Percentiles rank a stretch among this genome's conserved stretches.
Conservation (phyloP, 2,797 vertebrate genomes). For the Microcaecilia unicolor region DNA sequence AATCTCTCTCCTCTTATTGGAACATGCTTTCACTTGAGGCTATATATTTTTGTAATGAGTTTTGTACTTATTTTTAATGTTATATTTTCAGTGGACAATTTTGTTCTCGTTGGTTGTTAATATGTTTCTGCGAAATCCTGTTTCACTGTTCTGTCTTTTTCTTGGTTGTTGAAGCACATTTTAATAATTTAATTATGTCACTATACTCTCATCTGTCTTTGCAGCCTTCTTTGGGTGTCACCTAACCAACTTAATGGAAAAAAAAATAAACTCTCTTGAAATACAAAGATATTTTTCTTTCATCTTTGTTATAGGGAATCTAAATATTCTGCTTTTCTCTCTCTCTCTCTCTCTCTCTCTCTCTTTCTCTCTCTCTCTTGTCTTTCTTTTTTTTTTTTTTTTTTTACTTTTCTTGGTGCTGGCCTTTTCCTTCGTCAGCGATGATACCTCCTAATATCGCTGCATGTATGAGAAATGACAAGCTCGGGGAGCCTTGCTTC, state of each 20-base stretch:
- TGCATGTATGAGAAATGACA: constrained; percentile 98
- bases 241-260: constrained; percentile 85
- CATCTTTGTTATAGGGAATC: constrained; percentile 73
- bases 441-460: constrained; percentile 95
- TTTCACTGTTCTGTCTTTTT: constrained; percentile 62
- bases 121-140: constrained; percentile 67
- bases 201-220: constrained; percentile 72
- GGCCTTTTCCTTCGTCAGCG: constrained; percentile 92
- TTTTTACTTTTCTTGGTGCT: constrained; percentile 72
- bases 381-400: constrained; percentile 28
- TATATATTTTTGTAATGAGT: constrained; percentile 91
- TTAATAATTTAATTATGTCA: constrained; percentile 59
- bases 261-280: constrained; percentile 70
- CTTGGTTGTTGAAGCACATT: constrained; percentile 58
- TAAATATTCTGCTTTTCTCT: constrained; percentile 90
- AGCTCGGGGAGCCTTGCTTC: constrained; percentile 96
- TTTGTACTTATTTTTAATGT: constrained; percentile 82
- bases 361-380: constrained; percentile 44
- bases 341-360: constrained; percentile 57
- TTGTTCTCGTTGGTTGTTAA: constrained; percentile 81
- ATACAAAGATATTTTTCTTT: constrained; percentile 67
- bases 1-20: constrained; percentile 76
- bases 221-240: constrained; percentile 82
- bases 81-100: constrained; percentile 63
- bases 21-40: constrained; percentile 84